Conservation (phyloP, 2,797 vertebrate genomes). For the Rachycentron canadum region DNA sequence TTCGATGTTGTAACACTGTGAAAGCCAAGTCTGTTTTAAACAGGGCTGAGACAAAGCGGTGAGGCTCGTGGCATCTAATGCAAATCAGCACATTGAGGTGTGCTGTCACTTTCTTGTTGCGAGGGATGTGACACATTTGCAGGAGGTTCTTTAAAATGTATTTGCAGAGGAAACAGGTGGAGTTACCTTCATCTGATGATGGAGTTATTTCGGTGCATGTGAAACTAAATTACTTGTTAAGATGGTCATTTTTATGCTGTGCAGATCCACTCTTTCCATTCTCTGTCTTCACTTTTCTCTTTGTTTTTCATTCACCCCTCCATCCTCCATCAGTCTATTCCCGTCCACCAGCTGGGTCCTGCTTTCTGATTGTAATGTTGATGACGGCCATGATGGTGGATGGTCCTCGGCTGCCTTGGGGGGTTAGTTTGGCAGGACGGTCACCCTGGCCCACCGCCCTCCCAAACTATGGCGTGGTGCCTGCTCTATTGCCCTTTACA, state of each 20-base stretch:
- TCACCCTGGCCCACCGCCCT: conserved; percentile 13
- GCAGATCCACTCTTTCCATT: not conserved
- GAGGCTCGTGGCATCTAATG: not conserved
- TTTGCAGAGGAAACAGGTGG: not conserved
- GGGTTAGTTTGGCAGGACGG: conserved; percentile 34
- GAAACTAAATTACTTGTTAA: not conserved
- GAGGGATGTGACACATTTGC: not conserved
- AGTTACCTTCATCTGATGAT: not conserved
- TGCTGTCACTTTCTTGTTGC: not conserved
- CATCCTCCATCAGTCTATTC: conserved; percentile 6
- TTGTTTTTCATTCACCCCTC: not conserved
- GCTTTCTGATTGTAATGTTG: conserved; percentile 46
- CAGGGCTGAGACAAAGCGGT: not conserved
- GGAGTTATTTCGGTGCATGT: not conserved
- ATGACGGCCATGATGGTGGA: conserved; percentile 25
- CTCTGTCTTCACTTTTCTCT: not conserved
- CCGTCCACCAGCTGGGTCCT: conserved; percentile 41
- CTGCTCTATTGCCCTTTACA: conserved; percentile 18
- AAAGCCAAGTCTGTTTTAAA: conserved; percentile 30
- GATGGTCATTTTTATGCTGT: not conserved
- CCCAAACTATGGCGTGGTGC: not conserved
- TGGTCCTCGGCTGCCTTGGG: conserved; percentile 23
- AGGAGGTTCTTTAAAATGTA: not conserved
- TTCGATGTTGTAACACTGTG: conserved; percentile 8
- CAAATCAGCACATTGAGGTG: not conserved